Base-by-base conservation (phyloP, 2,797 vertebrate genomes). In the Schizopygopsis malacanthus region DNA sequence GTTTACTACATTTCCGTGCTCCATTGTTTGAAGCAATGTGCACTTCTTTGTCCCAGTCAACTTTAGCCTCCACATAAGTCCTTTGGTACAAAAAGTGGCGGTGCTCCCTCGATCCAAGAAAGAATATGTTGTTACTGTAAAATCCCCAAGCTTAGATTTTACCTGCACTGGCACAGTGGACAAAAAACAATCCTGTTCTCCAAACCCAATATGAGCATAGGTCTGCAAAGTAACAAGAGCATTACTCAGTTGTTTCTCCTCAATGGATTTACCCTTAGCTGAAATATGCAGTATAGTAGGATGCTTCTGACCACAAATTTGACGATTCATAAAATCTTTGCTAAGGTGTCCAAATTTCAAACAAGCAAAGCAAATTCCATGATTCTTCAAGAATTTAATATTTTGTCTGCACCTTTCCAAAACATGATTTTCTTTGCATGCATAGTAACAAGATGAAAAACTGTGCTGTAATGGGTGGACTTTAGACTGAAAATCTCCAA, bases 111-210 rank as follows among this genome's bases (percentile, higher is more conserved):
- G 71, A 50, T 75, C 71, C 71, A 75, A 28, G 71, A 75, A 50
- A 75, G 71, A 45, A 75, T 75, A 75, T 25, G 41, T 50, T 47
- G 45, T 50, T 47, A 61, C 43, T 33, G 33, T 39, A 39, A 39
- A 69, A 16, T 69, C 65, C 39, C 65, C 65, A 69, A 39, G 15
- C 33, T 69, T 69, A 69, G 80, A 39, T 18, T 82, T 86, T 3
- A 82, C 47, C 4, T 86, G 63, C 22, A 78, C 80, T 47, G 70
- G 79, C 9, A 86, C 59, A 33, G 83, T 86, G 4, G 73, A 25
- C 20, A 83, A 54, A 15, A 25, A 50, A 33, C 81, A 39, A 18
- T 70, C 81, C 39, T 61, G 50, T 18, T 76, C 56, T 41, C 69
- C 28, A 25, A 54, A 69, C 84, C 69, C 78, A 47, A 28, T 86